These are phyloP conservation scores for Vesta saturnalis DNA, from an alignment of 2,888 invertebrate genomes.

Conservation along the genomic window DNA sequence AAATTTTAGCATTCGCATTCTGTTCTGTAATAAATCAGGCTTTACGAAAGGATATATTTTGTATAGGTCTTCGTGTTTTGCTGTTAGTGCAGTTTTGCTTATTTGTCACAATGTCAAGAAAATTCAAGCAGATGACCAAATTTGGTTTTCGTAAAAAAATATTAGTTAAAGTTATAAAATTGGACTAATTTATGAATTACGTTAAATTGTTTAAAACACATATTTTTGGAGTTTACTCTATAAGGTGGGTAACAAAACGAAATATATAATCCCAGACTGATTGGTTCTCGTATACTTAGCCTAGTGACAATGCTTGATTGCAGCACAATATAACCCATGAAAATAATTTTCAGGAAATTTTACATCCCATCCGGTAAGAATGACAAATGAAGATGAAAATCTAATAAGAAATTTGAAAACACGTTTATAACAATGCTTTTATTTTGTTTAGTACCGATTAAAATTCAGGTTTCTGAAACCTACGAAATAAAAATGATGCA, in stretches of 20 bases:
- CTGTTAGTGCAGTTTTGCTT: slow-evolving; percentile 24
- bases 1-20: slow-evolving; percentile 14
- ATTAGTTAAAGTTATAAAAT: no score
- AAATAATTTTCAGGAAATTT: neutral
- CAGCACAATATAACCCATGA: neutral
- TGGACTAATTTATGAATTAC: neutral
- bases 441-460: no score
- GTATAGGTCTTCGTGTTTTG: slow-evolving; percentile 19
- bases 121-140: slow-evolving; percentile 15
- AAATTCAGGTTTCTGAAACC: no score
- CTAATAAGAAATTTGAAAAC: no score
- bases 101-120: slow-evolving; percentile 20
- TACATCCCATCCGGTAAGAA: no score
- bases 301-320: neutral
- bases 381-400: no score
- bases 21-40: slow-evolving; percentile 19
- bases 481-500: neutral
- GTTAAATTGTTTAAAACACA: no score
- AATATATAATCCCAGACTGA: neutral
- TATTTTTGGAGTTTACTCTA: slow-evolving; percentile 13
- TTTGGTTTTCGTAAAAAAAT: neutral
- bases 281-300: neutral
- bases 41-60: slow-evolving; percentile 20
- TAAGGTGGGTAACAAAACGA: slow-evolving; percentile 3
- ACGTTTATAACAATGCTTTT: no score